Percentiles rank a stretch among this genome's conserved stretches.
phyloP scores from a whole-genome alignment of 1,140 invertebrate species.

The Caenorhabditis inopinata region DNA sequence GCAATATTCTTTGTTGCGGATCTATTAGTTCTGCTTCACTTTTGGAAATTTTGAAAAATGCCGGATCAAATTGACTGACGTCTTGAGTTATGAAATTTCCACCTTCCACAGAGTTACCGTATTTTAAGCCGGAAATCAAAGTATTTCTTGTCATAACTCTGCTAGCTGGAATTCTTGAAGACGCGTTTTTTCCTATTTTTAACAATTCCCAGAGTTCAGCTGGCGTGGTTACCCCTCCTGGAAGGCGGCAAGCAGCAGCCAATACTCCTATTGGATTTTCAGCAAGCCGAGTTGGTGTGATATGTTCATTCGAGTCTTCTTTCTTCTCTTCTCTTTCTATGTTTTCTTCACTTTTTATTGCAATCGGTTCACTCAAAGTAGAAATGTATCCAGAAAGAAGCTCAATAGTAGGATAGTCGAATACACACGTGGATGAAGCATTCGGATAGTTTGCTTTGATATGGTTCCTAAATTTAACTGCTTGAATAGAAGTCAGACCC shows the following conservation, averaged over 20 bases:
- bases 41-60: slow-evolving; percentile 51
- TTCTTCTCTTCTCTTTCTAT: not conserved
- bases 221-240: slow-evolving; percentile 38
- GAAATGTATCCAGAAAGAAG: slow-evolving; percentile 21
- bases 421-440: slow-evolving; percentile 30
- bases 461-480: slow-evolving; percentile 16
- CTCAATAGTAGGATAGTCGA: slow-evolving; percentile 37
- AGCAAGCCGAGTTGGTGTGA: not conserved
- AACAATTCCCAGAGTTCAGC: slow-evolving; percentile 47
- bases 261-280: slow-evolving; percentile 37
- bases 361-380: slow-evolving; percentile 7
- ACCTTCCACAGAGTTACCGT: slow-evolving; percentile 43
- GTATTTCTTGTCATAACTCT: slow-evolving; percentile 43
- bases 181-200: slow-evolving; percentile 47
- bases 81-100: slow-evolving; percentile 45
- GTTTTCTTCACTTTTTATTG: not conserved
- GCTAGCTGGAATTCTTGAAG: slow-evolving; percentile 38
- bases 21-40: slow-evolving; percentile 48
- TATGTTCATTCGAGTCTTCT: not conserved
- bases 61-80: slow-evolving; percentile 41
- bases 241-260: slow-evolving; percentile 41
- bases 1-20: slow-evolving; percentile 45
- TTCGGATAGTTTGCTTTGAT: slow-evolving; percentile 19
- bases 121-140: slow-evolving; percentile 42
- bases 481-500: slow-evolving; percentile 32